Evolutionary conservation across 2,797 vertebrate species (phyloP), one percentile per base, ranked within the genome.

Genomic region (Lepilemur septentrionalis): DNA sequence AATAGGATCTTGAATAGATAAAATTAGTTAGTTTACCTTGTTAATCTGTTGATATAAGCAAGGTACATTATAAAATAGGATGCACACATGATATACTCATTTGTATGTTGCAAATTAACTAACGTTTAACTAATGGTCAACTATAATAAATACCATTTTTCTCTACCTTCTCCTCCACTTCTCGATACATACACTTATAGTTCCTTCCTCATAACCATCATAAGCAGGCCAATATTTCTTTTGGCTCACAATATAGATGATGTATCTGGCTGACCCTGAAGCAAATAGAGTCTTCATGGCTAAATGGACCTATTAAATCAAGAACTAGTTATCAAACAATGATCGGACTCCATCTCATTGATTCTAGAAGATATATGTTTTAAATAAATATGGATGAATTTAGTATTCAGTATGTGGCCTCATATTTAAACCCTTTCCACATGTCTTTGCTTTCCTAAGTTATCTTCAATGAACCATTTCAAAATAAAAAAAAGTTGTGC

Each of bases 381-480:
- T 73, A 57, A 70, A 17, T 28, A 84, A 69, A 75, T 88, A 81
- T 23, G 3, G 57, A 80, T 67, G 73, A 30, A 83, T 76, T n/a
- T 69, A 13, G 12, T 43, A 15, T 92, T 84, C 30, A 67, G 7
- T 73, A 46, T 61, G 3, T 7, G 1, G 22, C 7, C 5, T 88
- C 30, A 59, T 46, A 52, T 73, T 83, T 22, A 79, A 7, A 80
- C 22, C 3, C 14, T 85, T 50, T 80, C n/a, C 55, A 57, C 22
- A 57, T 91, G 32, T 17, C 28, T 89, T 78, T 38, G 50, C 50
- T 72, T 57, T 82, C 59, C 92, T 93, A 67, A 91, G 35, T 95
- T 89, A 85, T 89, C 55, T 95, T n/a, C 61, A 78, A 63, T 73
- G 80, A 94, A 94, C 85, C 84, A 85, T 94, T 93, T 85, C 65